These are phyloP conservation scores for Rhynchotus rufescens DNA, from an alignment of 2,797 vertebrate genomes.

Conservation along the genomic window DNA sequence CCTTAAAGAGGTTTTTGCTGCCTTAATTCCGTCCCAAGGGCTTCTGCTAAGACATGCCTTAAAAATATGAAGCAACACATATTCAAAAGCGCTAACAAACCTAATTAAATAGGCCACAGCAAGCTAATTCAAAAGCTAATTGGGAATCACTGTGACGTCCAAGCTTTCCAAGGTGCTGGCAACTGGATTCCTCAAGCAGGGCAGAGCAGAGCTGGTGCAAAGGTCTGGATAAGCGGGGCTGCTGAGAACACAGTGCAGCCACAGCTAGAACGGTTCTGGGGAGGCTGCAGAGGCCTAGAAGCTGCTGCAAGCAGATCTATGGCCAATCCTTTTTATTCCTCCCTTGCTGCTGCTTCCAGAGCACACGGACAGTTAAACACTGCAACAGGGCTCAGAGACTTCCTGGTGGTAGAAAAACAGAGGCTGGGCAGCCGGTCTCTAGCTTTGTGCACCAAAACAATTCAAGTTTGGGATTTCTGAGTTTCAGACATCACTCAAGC, in stretches of 20 bases:
- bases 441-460: not conserved
- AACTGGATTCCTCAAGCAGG: not conserved
- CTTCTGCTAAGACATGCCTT: not conserved
- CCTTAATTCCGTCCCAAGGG: not conserved
- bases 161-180: not conserved
- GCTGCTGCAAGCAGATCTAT: no score
- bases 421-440: not conserved
- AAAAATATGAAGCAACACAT: not conserved
- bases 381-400: not conserved
- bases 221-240: not conserved
- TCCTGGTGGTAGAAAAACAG: not conserved
- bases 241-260: not conserved
- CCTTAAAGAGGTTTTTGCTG: not conserved
- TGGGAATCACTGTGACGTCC: not conserved
- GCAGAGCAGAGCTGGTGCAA: not conserved
- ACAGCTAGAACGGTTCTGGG: conserved; percentile 13
- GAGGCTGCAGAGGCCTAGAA: not conserved
- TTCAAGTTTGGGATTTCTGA: not conserved
- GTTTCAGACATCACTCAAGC: not conserved
- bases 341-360: not conserved
- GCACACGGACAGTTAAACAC: not conserved
- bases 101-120: not conserved
- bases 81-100: not conserved
- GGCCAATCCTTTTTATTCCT: not conserved
- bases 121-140: not conserved